phyloP scores from a whole-genome alignment of 2,113 vertebrate genomes.

The Barbus barbus region DNA sequence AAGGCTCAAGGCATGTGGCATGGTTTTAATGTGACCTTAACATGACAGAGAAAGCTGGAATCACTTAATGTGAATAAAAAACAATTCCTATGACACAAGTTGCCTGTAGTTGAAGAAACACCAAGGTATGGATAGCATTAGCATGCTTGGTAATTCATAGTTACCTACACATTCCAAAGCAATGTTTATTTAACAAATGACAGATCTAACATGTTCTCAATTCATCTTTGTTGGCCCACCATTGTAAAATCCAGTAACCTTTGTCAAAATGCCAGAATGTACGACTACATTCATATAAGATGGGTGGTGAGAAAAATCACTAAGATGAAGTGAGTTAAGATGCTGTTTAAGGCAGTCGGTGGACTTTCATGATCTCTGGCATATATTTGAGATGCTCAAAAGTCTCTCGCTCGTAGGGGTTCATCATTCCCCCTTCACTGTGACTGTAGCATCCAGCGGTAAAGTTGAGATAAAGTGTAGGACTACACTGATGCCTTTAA shows the following conservation, averaged over 20 bases:
- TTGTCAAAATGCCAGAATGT: background rate
- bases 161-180: background rate
- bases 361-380: constrained; percentile 41
- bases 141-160: background rate
- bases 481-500: constrained; percentile 19
- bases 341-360: background rate
- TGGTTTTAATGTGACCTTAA: background rate
- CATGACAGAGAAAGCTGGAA: background rate
- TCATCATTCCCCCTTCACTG: constrained; percentile 17
- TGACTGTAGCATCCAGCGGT: background rate
- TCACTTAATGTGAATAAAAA: background rate
- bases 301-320: background rate
- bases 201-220: background rate
- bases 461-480: constrained; percentile 23
- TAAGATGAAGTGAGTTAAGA: constrained; percentile 18
- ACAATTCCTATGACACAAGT: background rate
- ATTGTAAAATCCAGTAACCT: background rate
- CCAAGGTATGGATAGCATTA: background rate
- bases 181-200: too few relatives aligned
- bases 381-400: constrained; percentile 31
- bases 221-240: background rate
- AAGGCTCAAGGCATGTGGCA: background rate
- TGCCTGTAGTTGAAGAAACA: background rate
- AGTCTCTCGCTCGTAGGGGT: too few relatives aligned
- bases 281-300: background rate